Evolutionary conservation across 2,797 vertebrate genomes (phyloP).

Genomic region (Vireo griseus): DNA sequence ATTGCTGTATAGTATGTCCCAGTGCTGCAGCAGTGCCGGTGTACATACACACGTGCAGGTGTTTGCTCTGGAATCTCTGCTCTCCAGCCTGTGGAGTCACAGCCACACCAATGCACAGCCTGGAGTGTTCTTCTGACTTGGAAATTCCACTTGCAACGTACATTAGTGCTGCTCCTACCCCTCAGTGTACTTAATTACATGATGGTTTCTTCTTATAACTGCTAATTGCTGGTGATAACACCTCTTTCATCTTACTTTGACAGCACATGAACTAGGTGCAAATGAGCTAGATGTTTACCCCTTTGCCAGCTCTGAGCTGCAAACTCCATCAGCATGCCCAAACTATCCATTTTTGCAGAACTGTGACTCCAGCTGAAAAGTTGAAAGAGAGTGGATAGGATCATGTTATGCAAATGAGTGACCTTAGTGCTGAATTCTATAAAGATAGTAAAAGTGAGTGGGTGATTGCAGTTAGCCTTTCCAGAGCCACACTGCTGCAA

Average conservation of each 20-base stretch:
- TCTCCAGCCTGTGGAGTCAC: background rate
- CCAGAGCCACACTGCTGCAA: background rate
- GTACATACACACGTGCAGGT: background rate
- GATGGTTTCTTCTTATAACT: background rate
- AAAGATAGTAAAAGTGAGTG: background rate
- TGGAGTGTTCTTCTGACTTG: background rate
- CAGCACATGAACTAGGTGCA: background rate
- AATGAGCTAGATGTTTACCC: background rate
- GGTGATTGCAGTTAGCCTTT: background rate
- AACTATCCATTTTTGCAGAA: background rate
- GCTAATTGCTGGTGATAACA: background rate
- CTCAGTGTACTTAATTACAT: background rate
- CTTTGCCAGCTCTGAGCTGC: background rate
- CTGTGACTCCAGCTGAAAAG: background rate
- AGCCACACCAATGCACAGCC: background rate
- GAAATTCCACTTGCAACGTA: background rate
- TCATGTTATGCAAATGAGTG: background rate
- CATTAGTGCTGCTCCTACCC: background rate
- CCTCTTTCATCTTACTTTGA: background rate
- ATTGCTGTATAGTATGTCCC: background rate
- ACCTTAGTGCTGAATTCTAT: background rate
- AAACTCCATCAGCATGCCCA: background rate
- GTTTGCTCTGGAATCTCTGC: background rate
- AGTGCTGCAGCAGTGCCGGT: rapidly evolving
- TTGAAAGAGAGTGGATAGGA: background rate